Evolutionary conservation across 2,113 vertebrate species (phyloP).

Genomic region (Pan paniscus): DNA sequence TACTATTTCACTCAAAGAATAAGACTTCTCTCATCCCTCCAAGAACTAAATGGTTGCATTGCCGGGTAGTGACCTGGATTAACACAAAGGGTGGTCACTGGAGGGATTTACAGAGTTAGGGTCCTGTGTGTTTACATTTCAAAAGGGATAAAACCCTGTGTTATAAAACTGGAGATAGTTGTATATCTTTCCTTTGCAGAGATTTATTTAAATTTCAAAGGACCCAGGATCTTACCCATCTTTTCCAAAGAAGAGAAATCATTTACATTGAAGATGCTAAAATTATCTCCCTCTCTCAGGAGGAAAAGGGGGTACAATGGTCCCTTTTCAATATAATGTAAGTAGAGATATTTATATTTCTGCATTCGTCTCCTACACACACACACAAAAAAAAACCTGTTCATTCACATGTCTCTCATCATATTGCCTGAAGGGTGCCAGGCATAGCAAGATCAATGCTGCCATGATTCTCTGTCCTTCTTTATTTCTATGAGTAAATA

Average conservation of each 20-base stretch:
- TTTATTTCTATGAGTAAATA: background rate
- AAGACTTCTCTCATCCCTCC: background rate
- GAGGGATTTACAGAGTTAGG: background rate
- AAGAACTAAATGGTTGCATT: background rate
- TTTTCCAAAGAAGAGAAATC: background rate
- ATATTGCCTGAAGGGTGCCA: no score
- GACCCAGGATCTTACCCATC: background rate
- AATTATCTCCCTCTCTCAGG: background rate
- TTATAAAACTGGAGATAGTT: background rate
- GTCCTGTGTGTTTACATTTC: background rate
- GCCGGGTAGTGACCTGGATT: background rate
- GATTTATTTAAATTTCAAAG: conserved; percentile 40
- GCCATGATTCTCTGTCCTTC: background rate
- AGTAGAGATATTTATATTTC: background rate
- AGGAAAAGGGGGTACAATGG: accelerated
- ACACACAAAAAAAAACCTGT: no score
- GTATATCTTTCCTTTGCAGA: background rate
- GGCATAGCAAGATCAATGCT: background rate
- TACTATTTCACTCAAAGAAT: background rate
- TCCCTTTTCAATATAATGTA: background rate
- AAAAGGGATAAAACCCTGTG: background rate
- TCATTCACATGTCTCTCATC: background rate
- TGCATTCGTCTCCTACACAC: background rate
- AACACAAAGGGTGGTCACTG: background rate
- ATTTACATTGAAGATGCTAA: background rate